A percentile compares a stretch with the other conserved stretches of the same genome.
phyloP scores from a whole-genome alignment of 1,140 invertebrate species.

The Lysiphlebus fabarum region DNA sequence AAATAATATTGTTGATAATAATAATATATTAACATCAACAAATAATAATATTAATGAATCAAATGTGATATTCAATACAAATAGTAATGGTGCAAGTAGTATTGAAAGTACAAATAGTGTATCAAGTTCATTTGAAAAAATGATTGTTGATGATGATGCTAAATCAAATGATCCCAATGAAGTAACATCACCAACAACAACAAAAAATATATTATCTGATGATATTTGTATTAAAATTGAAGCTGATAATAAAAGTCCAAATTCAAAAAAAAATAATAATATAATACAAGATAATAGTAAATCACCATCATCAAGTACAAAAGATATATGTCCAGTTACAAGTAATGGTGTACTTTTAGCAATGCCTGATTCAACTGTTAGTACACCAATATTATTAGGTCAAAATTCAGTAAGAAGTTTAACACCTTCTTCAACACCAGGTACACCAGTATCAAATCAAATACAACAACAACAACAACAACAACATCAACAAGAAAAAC shows the following conservation, averaged over 20 bases:
- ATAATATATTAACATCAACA: slow-evolving; percentile 65
- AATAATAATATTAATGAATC: slow-evolving; percentile 74
- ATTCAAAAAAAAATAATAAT: slow-evolving; percentile 55
- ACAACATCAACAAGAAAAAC: slow-evolving; percentile 48
- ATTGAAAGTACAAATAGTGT: slow-evolving; percentile 62
- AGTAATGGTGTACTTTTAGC: slow-evolving; percentile 49
- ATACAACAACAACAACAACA: slow-evolving; percentile 51
- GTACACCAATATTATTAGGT: slow-evolving; percentile 43
- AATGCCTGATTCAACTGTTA: slow-evolving; percentile 52
- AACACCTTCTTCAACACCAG: slow-evolving; percentile 65
- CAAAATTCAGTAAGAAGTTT: slow-evolving; percentile 61
- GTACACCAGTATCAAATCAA: slow-evolving; percentile 61
- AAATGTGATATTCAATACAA: slow-evolving; percentile 59
- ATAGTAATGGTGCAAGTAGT: slow-evolving; percentile 71
- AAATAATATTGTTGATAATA: slow-evolving; percentile 55
- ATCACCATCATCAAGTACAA: slow-evolving; percentile 41
- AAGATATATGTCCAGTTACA: slow-evolving; percentile 49
- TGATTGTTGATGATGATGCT: slow-evolving; percentile 72
- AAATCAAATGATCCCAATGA: slow-evolving; percentile 64
- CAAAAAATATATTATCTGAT: slow-evolving; percentile 51
- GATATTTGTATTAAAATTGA: slow-evolving; percentile 61
- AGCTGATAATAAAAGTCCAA: slow-evolving; percentile 60
- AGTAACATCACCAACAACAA: slow-evolving; percentile 53
- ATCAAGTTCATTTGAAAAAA: slow-evolving; percentile 70
- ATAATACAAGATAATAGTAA: slow-evolving; percentile 48